Evolutionary conservation across 2,797 vertebrate genomes (phyloP).

Genomic region (Argya squamiceps): DNA sequence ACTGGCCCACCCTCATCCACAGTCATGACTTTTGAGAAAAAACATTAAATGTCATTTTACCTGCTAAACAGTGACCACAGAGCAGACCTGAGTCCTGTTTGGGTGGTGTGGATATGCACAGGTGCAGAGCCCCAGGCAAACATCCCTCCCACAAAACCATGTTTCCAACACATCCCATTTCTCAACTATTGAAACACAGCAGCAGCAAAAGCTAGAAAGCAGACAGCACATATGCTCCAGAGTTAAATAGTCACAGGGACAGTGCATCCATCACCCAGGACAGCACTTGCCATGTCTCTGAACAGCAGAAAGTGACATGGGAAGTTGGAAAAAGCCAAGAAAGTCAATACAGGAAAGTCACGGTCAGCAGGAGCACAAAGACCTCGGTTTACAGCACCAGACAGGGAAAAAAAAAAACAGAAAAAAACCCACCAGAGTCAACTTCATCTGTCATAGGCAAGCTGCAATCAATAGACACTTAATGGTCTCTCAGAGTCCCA

Average conservation of each 20-base stretch:
- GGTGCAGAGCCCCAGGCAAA: background rate
- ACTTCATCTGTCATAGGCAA: constrained; percentile 59
- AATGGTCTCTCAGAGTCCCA: constrained; percentile 58
- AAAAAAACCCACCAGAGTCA: background rate
- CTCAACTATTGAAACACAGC: background rate
- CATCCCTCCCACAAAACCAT: background rate
- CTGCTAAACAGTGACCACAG: background rate
- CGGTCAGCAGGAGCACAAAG: background rate
- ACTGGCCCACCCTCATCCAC: background rate
- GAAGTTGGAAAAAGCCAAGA: background rate
- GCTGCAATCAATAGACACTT: constrained; percentile 67
- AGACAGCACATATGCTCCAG: background rate
- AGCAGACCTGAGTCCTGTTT: rapidly evolving
- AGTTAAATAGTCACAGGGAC: background rate
- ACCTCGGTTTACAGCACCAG: background rate
- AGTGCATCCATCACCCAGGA: background rate
- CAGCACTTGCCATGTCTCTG: background rate
- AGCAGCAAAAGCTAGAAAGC: background rate
- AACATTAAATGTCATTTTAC: background rate
- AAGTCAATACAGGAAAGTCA: background rate
- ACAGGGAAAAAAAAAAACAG: rapidly evolving
- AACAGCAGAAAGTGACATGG: background rate
- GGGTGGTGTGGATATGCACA: rapidly evolving
- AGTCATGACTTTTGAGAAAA: background rate
- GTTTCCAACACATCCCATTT: background rate